Conservation (phyloP, 2,797 vertebrate genomes). For the Muscicapa striata region DNA sequence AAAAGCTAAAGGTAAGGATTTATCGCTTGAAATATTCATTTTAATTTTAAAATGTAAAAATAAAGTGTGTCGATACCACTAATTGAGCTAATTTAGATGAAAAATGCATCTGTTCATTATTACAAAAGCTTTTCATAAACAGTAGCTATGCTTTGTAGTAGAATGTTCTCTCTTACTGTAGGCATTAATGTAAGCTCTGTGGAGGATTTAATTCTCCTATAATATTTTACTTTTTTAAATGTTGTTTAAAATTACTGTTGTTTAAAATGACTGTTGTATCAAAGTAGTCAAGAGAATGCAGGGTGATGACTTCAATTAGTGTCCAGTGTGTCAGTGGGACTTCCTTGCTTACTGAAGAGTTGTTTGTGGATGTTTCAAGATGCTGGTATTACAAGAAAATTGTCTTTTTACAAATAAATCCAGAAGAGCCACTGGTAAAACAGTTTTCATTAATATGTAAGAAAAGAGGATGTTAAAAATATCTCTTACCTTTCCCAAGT, state of each 20-base stretch:
- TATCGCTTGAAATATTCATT: not conserved
- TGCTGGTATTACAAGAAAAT: not conserved
- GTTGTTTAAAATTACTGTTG: not conserved
- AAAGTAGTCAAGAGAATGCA: not conserved
- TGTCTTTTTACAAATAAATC: not conserved
- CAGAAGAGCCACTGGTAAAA: not conserved
- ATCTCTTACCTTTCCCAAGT: not conserved
- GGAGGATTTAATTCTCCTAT: not conserved
- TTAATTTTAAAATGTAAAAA: not conserved
- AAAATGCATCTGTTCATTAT: not conserved
- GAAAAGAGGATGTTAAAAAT: not conserved
- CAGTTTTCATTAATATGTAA: not conserved
- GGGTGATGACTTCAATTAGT: not conserved
- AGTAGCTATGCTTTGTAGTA: not conserved
- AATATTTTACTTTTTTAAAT: not conserved
- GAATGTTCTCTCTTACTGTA: not conserved
- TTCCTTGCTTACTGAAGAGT: not conserved
- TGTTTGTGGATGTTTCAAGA: not conserved
- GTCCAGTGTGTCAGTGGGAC: not conserved
- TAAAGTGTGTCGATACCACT: not conserved
- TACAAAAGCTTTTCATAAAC: not conserved
- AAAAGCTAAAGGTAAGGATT: conserved; percentile 88
- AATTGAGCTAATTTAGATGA: not conserved
- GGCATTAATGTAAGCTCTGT: not conserved
- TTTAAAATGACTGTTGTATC: not conserved